phyloP scores from a whole-genome alignment of 2,797 vertebrate species.

The Champsocephalus esox region DNA sequence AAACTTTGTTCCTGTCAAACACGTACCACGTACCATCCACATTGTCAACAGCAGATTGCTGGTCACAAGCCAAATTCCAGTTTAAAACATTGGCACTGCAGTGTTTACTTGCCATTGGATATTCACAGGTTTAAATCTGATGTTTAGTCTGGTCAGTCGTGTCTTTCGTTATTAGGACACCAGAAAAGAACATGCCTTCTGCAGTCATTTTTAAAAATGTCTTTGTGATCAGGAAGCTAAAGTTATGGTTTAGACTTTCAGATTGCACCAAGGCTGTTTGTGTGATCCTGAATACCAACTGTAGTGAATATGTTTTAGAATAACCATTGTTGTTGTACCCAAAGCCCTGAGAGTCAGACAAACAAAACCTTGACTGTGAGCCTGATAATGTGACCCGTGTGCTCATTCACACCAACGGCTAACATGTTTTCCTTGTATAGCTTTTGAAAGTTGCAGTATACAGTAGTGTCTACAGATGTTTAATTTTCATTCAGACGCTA shows the following conservation, averaged over 20 bases:
- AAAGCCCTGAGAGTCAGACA: constrained; percentile 36
- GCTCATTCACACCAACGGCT: not conserved
- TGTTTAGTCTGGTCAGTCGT: not conserved
- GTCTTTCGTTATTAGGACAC: not conserved
- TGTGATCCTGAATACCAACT: constrained; percentile 34
- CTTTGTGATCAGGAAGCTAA: constrained; percentile 3
- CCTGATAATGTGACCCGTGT: not conserved
- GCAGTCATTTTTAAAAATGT: not conserved
- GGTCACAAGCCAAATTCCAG: constrained; percentile 1
- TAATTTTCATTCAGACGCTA: constrained; percentile 33
- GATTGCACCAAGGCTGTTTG: not conserved
- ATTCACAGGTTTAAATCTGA: constrained; percentile 3
- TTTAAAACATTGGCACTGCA: not conserved
- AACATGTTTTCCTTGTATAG: not conserved
- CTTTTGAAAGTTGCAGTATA: constrained; percentile 18
- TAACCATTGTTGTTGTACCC: constrained; percentile 13
- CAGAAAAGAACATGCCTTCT: not conserved
- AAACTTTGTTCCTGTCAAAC: not conserved
- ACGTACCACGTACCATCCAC: not conserved
- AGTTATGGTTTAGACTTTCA: not conserved
- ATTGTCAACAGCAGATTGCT: not conserved
- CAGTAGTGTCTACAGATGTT: constrained; percentile 28
- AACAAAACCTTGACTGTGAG: constrained; percentile 7
- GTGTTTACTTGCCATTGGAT: constrained; percentile 23
- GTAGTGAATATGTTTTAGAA: constrained; percentile 36